Conservation (phyloP, 1,140 invertebrate species). For the Cyclargus thomasi region DNA sequence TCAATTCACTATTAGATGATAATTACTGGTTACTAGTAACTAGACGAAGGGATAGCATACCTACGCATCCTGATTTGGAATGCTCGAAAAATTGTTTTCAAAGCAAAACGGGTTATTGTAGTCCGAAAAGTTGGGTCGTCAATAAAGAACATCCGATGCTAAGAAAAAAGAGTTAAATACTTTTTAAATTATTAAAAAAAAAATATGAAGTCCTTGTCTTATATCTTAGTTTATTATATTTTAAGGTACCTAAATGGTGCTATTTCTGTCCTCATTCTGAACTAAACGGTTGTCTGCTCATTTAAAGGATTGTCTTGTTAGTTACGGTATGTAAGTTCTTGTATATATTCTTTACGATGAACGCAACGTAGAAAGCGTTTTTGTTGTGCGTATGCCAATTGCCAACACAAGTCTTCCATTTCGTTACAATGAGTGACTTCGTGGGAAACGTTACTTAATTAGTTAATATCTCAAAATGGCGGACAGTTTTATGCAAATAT, state of each 20-base stretch:
- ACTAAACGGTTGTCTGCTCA: not conserved
- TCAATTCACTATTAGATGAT: no score
- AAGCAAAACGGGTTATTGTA: no score
- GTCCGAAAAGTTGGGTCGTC: no score
- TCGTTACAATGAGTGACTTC: slow-evolving; percentile 26
- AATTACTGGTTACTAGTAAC: no score
- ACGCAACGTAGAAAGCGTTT: slow-evolving; percentile 13
- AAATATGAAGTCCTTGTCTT: no score
- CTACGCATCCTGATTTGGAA: no score
- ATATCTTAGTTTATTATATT: no score
- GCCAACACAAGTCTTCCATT: slow-evolving; percentile 37
- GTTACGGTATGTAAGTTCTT: not conserved
- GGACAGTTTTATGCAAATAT: slow-evolving; percentile 5
- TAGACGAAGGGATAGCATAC: no score
- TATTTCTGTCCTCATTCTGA: not conserved
- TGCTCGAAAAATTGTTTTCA: no score
- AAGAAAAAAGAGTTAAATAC: no score
- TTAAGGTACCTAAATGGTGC: not conserved
- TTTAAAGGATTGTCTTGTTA: not conserved
- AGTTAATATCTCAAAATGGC: not conserved
- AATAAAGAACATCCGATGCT: no score
- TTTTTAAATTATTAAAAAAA: no score
- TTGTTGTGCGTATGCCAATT: slow-evolving; percentile 23
- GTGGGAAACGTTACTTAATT: slow-evolving; percentile 27
- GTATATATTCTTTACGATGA: not conserved